Conservation (phyloP, 1,140 invertebrate species). For the Bombus ignitus region DNA sequence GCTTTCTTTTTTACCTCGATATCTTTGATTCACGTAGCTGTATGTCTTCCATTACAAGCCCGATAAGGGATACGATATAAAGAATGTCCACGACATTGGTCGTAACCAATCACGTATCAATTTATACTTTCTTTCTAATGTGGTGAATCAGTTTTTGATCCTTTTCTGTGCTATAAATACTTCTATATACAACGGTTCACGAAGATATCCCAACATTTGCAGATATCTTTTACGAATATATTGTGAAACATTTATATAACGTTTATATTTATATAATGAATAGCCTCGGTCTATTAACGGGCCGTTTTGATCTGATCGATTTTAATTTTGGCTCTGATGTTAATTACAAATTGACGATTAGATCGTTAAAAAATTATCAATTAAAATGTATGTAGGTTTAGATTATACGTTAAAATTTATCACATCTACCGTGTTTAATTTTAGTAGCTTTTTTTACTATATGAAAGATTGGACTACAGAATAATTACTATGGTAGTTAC, state of each 20-base stretch:
- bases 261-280: not conserved
- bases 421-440: no score
- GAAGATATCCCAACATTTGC: no score
- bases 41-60: constrained; percentile 14
- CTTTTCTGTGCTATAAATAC: not conserved
- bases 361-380: no score
- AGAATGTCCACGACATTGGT: not conserved
- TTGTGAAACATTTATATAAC: not conserved
- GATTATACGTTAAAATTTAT: no score
- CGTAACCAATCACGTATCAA: not conserved
- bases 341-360: no score
- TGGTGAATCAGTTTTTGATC: not conserved
- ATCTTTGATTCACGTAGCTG: constrained; percentile 9
- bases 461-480: no score
- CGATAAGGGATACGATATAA: not conserved
- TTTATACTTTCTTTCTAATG: not conserved
- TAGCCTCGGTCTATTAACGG: not conserved
- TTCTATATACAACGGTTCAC: not conserved
- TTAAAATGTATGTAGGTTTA: no score
- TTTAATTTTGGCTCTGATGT: no score
- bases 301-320: not conserved
- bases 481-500: no score
- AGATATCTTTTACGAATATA: no score
- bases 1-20: constrained; percentile 3
- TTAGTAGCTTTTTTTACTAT: no score